Conservation (phyloP, 2,888 invertebrate species). For the Megaustenia siamemsis region DNA sequence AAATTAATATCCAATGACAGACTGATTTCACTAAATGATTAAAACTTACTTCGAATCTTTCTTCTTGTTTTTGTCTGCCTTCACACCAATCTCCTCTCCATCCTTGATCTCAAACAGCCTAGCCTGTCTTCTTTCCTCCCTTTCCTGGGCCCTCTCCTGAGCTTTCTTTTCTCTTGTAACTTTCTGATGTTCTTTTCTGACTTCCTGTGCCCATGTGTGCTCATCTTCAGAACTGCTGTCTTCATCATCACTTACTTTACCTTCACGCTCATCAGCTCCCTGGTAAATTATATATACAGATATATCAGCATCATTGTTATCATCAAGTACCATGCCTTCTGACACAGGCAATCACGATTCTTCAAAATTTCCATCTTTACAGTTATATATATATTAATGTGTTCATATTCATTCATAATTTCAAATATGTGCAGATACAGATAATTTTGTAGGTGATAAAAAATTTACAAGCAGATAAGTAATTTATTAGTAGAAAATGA, state of each 20-base stretch:
- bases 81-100: constrained; percentile 82
- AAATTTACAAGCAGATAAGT: too few species aligned
- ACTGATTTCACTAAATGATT: background rate
- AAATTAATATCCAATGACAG: too few species aligned
- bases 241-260: constrained; percentile 65
- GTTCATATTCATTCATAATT: too few species aligned
- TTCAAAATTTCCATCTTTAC: too few species aligned
- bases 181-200: constrained; percentile 85
- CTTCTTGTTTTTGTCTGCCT: constrained; percentile 63
- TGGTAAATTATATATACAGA: background rate
- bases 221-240: constrained; percentile 87
- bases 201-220: constrained; percentile 84
- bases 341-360: too few species aligned
- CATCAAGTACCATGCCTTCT: too few species aligned
- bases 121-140: constrained; percentile 77
- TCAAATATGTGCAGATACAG: too few species aligned
- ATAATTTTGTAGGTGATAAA: too few species aligned
- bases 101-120: constrained; percentile 85
- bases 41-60: constrained; percentile 38
- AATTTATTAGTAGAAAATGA: too few species aligned
- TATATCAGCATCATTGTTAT: too few species aligned
- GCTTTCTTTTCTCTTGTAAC: constrained; percentile 81
- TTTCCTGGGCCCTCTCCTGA: constrained; percentile 74
- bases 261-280: constrained; percentile 62
- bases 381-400: too few species aligned